Conservation (phyloP, 2,888 invertebrate species). For the Drosophila niveifrons region DNA sequence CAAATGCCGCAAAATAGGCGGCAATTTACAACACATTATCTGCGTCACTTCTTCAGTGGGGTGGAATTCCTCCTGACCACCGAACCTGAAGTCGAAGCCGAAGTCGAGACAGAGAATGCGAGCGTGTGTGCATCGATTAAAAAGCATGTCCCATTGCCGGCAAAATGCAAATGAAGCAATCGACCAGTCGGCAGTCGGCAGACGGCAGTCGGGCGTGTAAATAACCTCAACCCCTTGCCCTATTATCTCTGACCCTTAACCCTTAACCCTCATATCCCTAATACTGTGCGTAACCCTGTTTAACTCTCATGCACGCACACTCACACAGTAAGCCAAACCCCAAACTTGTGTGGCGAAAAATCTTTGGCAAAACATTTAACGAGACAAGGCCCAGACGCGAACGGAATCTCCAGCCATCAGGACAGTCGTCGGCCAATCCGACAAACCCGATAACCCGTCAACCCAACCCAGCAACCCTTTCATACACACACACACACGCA, state of each 20-base stretch:
- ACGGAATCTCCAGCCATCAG: conserved; percentile 4
- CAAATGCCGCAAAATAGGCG: conserved; percentile 72
- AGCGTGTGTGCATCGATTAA: conserved; percentile 55
- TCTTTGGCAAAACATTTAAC: conserved; percentile 76
- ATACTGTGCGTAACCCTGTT: not conserved
- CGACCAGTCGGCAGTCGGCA: conserved; percentile 32
- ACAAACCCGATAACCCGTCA: conserved; percentile 27
- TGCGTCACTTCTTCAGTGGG: conserved; percentile 31
- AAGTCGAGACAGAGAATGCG: not conserved
- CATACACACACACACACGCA: not conserved
- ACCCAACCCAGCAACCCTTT: conserved; percentile 22
- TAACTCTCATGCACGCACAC: not conserved
- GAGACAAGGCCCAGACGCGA: conserved; percentile 52
- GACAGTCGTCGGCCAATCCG: conserved; percentile 24
- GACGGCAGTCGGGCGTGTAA: conserved; percentile 47
- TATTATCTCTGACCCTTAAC: conserved; percentile 20
- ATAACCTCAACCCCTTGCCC: conserved; percentile 52
- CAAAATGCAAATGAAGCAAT: conserved; percentile 68
- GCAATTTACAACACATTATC: conserved; percentile 71
- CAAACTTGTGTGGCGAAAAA: conserved; percentile 59
- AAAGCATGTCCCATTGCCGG: conserved; percentile 59
- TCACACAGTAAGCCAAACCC: conserved; percentile 13
- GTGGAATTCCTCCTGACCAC: conserved; percentile 38
- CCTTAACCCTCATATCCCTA: not conserved
- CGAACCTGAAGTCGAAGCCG: not conserved